Evolutionary conservation across 2,888 invertebrate genomes (phyloP), one percentile per base, ranked within the genome.

Genomic region (Pristionchus fissidentatus): DNA sequence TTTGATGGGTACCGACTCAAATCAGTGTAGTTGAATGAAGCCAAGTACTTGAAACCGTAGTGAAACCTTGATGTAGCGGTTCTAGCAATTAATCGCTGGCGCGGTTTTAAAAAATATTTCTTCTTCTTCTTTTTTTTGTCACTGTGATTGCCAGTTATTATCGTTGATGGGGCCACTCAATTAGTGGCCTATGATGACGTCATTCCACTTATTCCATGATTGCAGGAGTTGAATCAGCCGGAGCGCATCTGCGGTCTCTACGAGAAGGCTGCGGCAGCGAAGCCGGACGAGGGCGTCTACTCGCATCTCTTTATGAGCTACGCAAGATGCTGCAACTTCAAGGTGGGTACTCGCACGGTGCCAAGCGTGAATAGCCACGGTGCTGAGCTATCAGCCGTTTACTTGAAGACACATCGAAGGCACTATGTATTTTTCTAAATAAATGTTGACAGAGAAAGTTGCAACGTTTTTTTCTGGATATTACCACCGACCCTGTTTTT

Each of bases 271-370:
- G 95, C 95, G 22, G 96, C 96, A 92, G 94, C 96, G 88, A 96
- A 97, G 0, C 94, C 94, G 41, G 97, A 96, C 92, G 98, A 98
- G 93, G 97, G 98, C 92, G 94, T 97, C 2, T 94, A 97, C 89
- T 96, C 97, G 0, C 96, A 97, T 91, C 94, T 98, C 55, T 99
- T 98, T 93, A 97, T 98, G 96, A 95, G 97, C 0, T 96, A 98
- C 92, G 97, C 97, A 5, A 94, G 98, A 46, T 29, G 26, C 32
- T 41, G 75, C 57, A 75, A 83, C 46, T 83, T 29, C 83, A 83
- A 83, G 83, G 83, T 83, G n/a, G 26, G 55, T 8, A 4, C 26
- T 57, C n/a, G n/a, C n/a, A n/a, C n/a, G n/a, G n/a, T n/a, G n/a
- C n/a, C n/a, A n/a, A n/a, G n/a, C n/a, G n/a, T n/a, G n/a, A n/a